Conservation (phyloP, 2,888 invertebrate species). For the Melanostoma scalare region DNA sequence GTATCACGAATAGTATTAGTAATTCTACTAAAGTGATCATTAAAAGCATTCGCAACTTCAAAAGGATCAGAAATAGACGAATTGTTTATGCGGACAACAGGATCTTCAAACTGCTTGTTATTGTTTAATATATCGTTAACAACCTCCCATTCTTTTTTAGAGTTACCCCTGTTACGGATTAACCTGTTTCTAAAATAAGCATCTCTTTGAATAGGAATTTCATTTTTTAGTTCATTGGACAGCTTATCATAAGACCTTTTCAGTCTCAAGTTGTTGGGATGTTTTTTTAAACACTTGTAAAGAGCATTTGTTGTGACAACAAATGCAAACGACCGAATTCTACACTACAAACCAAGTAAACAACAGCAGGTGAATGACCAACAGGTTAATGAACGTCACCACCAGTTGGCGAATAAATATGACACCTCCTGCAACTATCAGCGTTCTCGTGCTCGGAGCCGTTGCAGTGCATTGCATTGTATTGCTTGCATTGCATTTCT, state of each 20-base stretch:
- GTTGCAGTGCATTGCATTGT: too few relatives aligned
- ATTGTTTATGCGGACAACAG: neutral
- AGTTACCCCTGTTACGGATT: neutral
- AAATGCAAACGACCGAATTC: too few relatives aligned
- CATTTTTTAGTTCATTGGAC: constrained; percentile 13
- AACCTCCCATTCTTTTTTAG: constrained; percentile 24
- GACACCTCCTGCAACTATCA: too few relatives aligned
- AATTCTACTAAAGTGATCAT: constrained; percentile 5
- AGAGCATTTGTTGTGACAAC: too few relatives aligned
- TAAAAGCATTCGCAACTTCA: neutral
- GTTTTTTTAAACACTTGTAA: constrained; percentile 7
- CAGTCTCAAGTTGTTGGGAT: constrained; percentile 5
- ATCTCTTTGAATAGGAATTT: constrained; percentile 11
- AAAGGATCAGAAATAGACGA: neutral
- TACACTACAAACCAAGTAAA: too few relatives aligned
- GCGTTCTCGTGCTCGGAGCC: too few relatives aligned
- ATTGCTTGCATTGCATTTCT: too few relatives aligned
- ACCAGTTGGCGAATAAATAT: too few relatives aligned
- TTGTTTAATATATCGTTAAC: constrained; percentile 32
- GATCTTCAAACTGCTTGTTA: neutral
- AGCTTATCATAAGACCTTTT: constrained; percentile 13
- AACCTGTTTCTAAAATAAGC: neutral
- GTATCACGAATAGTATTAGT: neutral
- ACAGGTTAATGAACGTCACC: too few relatives aligned
- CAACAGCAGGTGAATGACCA: too few relatives aligned